Evolutionary conservation across 92 coral and sea anemone genomes (phyloP).

Genomic region (Muricea muricata): DNA sequence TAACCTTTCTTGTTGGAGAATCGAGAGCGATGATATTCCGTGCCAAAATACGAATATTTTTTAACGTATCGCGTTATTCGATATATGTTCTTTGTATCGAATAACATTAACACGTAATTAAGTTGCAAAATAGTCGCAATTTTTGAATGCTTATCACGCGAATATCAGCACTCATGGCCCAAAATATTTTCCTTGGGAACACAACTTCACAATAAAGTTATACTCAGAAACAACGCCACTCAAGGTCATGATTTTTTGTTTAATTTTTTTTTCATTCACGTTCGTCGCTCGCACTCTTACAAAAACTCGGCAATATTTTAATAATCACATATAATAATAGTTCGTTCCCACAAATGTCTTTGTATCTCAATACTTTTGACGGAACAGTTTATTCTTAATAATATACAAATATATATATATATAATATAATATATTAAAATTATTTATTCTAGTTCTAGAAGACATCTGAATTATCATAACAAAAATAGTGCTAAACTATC

Average conservation of each 20-base stretch:
- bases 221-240: neutral
- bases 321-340: neutral
- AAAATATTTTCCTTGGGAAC: neutral
- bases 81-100: neutral
- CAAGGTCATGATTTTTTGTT: neutral
- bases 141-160: neutral
- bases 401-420: slow-evolving; percentile 47
- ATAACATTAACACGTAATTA: neutral
- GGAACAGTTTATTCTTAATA: slow-evolving; percentile 42
- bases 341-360: slow-evolving; percentile 21
- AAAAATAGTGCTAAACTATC: slow-evolving; percentile 45
- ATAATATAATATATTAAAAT: slow-evolving; percentile 52
- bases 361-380: slow-evolving; percentile 15
- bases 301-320: slow-evolving; percentile 3
- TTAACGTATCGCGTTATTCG: neutral
- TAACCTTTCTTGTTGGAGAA: neutral
- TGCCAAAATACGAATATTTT: neutral
- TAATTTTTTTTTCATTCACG: neutral
- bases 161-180: neutral
- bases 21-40: neutral
- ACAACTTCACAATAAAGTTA: neutral
- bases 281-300: neutral
- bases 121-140: slow-evolving; percentile 4
- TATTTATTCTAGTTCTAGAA: slow-evolving; percentile 46
- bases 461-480: slow-evolving; percentile 38